Conservation (phyloP, 1,140 invertebrate genomes). For the Plodia interpunctella region DNA sequence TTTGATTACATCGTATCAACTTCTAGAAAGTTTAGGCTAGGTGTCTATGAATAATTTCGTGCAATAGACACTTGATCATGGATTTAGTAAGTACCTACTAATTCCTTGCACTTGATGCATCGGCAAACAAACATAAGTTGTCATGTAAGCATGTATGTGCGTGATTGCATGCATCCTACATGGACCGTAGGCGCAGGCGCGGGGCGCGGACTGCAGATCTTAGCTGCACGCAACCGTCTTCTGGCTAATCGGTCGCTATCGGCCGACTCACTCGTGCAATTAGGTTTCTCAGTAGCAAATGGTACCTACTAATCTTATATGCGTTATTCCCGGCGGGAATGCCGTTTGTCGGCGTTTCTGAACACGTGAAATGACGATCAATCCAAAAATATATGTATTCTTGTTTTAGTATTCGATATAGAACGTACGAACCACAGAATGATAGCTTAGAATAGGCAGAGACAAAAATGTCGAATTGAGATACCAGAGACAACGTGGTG, state of each 20-base stretch:
- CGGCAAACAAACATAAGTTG: background rate
- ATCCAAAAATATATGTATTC: too few species aligned
- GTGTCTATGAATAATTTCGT: background rate
- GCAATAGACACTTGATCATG: background rate
- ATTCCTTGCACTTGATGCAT: background rate
- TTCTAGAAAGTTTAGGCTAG: background rate
- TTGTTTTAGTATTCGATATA: too few species aligned
- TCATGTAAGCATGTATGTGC: slow-evolving; percentile 23
- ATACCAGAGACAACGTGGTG: too few species aligned
- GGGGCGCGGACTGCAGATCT: slow-evolving; percentile 38
- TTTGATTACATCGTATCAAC: background rate
- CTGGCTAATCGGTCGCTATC: slow-evolving; percentile 58
- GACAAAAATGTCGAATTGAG: too few species aligned
- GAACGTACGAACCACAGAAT: too few species aligned
- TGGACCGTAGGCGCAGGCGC: slow-evolving; percentile 21
- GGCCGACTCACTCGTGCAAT: slow-evolving; percentile 46
- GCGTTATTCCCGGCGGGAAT: slow-evolving; percentile 11
- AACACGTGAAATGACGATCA: background rate
- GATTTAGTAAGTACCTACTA: too few species aligned
- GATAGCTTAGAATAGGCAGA: too few species aligned
- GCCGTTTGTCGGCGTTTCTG: background rate
- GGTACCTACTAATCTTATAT: slow-evolving; percentile 25
- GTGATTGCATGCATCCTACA: slow-evolving; percentile 29
- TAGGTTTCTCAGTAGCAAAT: slow-evolving; percentile 57
- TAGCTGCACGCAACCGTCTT: slow-evolving; percentile 53